Base-by-base conservation (phyloP, 2,888 invertebrate species). In the Epistrophe eligans region DNA sequence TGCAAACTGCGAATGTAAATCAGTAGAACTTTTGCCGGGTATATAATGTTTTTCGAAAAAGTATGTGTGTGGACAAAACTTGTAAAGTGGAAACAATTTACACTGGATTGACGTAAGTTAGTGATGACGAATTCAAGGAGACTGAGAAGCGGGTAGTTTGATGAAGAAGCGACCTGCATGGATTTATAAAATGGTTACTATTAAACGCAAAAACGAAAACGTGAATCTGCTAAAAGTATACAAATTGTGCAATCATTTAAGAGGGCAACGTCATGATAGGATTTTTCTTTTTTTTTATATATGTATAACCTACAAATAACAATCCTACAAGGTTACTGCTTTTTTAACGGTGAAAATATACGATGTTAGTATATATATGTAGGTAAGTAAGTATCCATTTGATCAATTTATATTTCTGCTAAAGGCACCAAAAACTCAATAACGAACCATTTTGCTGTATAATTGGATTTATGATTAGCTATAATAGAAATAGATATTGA, bases 1-100 rank as follows among this genome's bases (percentile, higher is more conserved):
- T 28, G 57, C 38, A 28, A 55, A 72, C 45, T 40, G 15, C 72
- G 48, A 80, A 80, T 77, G 71, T 67, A 76, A 76, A 66, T 77
- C 84, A 76, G 71, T 52, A 50, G 1, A 58, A 58, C 48, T 71
- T 38, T 38, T 70, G 13, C 62, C 13, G 66, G 50, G 40, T 62
- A 32, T n/a, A 15, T 4, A 32, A 24, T 24, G 24, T 24, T 24
- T 24, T 82, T 32, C 8, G 60, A 77, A 58, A 67, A 77, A 24
- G 28, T 24, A 48, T 9, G 9, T 67, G 67, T 9, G 9, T 67
- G 67, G 17, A 73, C 70, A 74, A 70, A 32, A 70, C 52, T 52
- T 70, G n/a, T 35, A 55, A 55, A 70, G 52, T 70, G 6, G 70
- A 70, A 55, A 40, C 52, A 55, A 24, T 40, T 70, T 52, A 70